Conservation (phyloP, 1,140 invertebrate genomes). For the Camponotus vicinus region DNA sequence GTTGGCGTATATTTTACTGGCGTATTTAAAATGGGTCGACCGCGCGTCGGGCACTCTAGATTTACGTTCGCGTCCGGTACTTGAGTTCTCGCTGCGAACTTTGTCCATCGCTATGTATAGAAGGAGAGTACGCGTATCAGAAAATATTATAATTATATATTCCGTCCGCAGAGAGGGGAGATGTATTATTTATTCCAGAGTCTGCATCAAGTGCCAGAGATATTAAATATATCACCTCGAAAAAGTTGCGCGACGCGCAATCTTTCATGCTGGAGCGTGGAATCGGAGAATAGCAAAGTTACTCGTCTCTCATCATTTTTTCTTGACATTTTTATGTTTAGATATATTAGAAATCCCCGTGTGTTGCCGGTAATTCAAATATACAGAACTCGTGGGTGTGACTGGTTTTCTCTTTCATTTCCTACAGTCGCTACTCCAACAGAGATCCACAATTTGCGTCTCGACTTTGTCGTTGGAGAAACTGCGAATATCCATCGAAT, state of each 20-base stretch:
- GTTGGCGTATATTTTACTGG: slow-evolving; percentile 65
- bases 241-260: neutral
- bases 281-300: neutral
- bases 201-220: neutral
- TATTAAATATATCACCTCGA: neutral
- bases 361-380: slow-evolving; percentile 14
- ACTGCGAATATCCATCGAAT: neutral
- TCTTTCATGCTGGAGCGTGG: neutral
- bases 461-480: neutral
- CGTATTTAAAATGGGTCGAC: slow-evolving; percentile 50
- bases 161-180: neutral
- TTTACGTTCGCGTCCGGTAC: slow-evolving; percentile 71
- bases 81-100: slow-evolving; percentile 56
- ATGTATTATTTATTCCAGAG: neutral
- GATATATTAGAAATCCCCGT: neutral
- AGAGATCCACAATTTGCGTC: slow-evolving; percentile 42
- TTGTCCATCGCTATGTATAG: slow-evolving; percentile 17
- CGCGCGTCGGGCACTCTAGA: slow-evolving; percentile 49
- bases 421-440: neutral
- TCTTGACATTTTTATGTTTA: neutral
- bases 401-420: neutral
- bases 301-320: neutral
- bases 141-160: slow-evolving; percentile 14
- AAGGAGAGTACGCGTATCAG: neutral
- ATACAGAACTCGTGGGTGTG: slow-evolving; percentile 30